Evolutionary conservation across 2,888 invertebrate species (phyloP).

Genomic region (Trachelus troglodyta): DNA sequence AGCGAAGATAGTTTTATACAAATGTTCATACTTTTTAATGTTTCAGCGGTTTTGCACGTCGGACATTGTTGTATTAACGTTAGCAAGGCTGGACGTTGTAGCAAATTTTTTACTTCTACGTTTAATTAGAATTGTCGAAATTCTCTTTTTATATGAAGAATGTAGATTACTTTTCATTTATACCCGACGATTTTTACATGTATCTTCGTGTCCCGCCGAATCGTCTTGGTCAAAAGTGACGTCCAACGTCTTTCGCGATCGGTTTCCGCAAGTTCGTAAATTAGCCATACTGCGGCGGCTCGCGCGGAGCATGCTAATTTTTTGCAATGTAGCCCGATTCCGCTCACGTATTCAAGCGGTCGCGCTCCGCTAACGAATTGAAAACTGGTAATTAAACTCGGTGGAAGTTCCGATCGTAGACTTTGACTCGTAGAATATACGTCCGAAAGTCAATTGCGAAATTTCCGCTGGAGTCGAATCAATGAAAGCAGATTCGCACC

Average conservation of each 20-base stretch:
- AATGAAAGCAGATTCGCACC: neutral
- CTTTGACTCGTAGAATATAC: neutral
- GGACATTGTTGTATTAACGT: neutral
- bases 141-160: neutral
- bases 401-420: constrained; percentile 39
- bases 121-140: neutral
- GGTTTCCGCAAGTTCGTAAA: constrained; percentile 39
- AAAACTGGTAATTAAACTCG: constrained; percentile 49
- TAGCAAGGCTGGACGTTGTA: too few relatives aligned
- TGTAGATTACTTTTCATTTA: neutral
- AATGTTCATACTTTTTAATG: neutral
- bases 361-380: constrained; percentile 46
- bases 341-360: constrained; percentile 41
- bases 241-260: constrained; percentile 23
- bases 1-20: neutral
- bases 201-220: neutral
- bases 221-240: neutral
- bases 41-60: neutral
- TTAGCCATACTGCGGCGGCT: constrained; percentile 36
- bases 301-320: constrained; percentile 45
- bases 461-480: neutral
- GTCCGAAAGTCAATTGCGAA: neutral
- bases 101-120: neutral
- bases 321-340: constrained; percentile 32
- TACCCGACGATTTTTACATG: too few relatives aligned